phyloP scores from a whole-genome alignment of 2,113 vertebrate species.

The Pavo muticus region DNA sequence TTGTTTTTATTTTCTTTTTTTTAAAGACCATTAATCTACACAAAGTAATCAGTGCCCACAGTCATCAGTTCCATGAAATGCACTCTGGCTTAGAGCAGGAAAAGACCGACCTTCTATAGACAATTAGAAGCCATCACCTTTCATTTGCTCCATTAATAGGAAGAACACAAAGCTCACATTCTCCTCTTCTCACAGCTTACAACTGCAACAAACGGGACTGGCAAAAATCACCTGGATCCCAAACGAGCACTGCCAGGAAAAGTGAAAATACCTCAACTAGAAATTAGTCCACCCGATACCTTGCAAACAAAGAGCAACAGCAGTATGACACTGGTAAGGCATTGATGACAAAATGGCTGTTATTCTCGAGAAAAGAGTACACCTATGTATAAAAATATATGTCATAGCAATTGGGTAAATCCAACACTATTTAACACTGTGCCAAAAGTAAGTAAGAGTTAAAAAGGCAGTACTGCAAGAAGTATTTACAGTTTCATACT shows the following conservation, averaged over 20 bases:
- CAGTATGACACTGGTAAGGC: conserved; percentile 68
- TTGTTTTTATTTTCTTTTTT: background rate
- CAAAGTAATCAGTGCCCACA: conserved; percentile 24
- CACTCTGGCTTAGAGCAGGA: conserved; percentile 2
- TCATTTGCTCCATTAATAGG: conserved; percentile 10
- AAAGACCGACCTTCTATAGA: conserved; percentile 38
- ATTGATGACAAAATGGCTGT: conserved; percentile 68
- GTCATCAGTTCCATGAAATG: conserved; percentile 1
- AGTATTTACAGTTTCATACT: conserved; percentile 63
- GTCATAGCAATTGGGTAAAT: conserved; percentile 61
- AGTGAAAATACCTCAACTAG: conserved; percentile 18
- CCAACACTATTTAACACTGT: conserved; percentile 63
- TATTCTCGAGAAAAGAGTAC: conserved; percentile 61
- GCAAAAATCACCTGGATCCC: conserved; percentile 47
- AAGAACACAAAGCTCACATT: conserved; percentile 9
- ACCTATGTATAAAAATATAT: conserved; percentile 74
- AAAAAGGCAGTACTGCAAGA: conserved; percentile 67
- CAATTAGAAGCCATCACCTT: conserved; percentile 29
- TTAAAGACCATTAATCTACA: conserved; percentile 14
- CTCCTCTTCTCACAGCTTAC: conserved; percentile 28
- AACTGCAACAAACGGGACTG: conserved; percentile 56
- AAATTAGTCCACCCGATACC: conserved; percentile 23
- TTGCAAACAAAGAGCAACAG: conserved; percentile 54
- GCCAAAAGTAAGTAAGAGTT: conserved; percentile 64
- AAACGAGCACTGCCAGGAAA: conserved; percentile 33